A percentile compares a stretch with the other conserved stretches of the same genome.
These are phyloP conservation scores for Thecocarcelia acutangulata DNA, from an alignment of 2,888 invertebrate species.

Conservation along the genomic window DNA sequence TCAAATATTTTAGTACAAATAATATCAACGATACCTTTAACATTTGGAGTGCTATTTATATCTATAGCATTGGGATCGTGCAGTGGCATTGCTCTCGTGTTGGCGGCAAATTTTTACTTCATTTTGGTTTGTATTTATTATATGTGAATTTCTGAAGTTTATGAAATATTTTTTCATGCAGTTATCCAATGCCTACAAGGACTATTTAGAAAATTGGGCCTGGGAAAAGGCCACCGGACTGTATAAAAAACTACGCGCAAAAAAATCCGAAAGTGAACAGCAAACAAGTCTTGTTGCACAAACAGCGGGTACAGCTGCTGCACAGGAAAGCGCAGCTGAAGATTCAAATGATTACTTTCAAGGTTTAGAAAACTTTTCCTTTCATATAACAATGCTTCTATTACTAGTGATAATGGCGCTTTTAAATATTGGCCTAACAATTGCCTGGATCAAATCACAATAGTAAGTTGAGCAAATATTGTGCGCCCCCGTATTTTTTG, in stretches of 20 bases:
- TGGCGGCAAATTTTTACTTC: slow-evolving; percentile 87
- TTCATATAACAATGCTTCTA: slow-evolving; percentile 87
- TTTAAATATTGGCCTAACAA: slow-evolving; percentile 87
- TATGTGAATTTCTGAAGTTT: not conserved
- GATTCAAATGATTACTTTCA: slow-evolving; percentile 37
- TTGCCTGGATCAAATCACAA: slow-evolving; percentile 88
- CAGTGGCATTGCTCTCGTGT: slow-evolving; percentile 87
- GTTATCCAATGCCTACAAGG: slow-evolving; percentile 87
- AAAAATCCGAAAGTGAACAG: not conserved
- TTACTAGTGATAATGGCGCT: slow-evolving; percentile 85
- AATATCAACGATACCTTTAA: slow-evolving; percentile 86
- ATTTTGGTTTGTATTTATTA: slow-evolving; percentile 83
- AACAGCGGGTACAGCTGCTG: not conserved
- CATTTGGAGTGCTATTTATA: slow-evolving; percentile 85
- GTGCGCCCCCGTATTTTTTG: too few species aligned
- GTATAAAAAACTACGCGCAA: slow-evolving; percentile 54
- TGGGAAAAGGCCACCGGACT: slow-evolving; percentile 80
- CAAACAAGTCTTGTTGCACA: not conserved
- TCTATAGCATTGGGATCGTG: slow-evolving; percentile 86
- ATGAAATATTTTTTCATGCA: slow-evolving; percentile 76
- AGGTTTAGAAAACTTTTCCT: slow-evolving; percentile 66
- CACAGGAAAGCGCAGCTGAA: not conserved
- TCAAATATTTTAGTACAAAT: slow-evolving; percentile 83
- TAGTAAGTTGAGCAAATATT: slow-evolving; percentile 28
- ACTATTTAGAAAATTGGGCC: slow-evolving; percentile 84